Conservation (phyloP, 2,888 invertebrate genomes). For the Synergus itoensis region DNA sequence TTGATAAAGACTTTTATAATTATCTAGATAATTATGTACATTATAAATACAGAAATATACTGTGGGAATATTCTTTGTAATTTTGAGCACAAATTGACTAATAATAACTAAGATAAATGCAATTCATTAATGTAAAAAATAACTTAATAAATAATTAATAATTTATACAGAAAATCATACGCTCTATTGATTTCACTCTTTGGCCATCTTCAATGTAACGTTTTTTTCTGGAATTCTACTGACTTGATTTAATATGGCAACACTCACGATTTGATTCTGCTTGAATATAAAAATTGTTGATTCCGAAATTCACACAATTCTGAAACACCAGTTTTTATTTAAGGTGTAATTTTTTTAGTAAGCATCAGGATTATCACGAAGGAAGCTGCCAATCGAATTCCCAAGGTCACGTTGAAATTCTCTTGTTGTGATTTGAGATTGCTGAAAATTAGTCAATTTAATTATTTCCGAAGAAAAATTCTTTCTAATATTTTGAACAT, state of each 20-base stretch:
- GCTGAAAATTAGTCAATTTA: conserved; percentile 63
- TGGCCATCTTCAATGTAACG: conserved; percentile 45
- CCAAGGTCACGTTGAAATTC: conserved; percentile 71
- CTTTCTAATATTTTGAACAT: background rate
- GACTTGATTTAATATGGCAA: conserved; percentile 46
- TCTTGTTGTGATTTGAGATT: conserved; percentile 67
- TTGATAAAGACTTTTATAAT: background rate
- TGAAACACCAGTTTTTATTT: background rate
- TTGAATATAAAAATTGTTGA: conserved; percentile 14
- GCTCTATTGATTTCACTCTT: conserved; percentile 46
- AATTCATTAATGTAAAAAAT: conserved; percentile 2
- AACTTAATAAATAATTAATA: conserved; percentile 37
- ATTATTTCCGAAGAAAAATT: background rate
- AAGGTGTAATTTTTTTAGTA: conserved; percentile 57
- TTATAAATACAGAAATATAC: background rate
- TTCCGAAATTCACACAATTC: background rate
- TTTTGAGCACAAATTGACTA: background rate
- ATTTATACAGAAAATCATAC: conserved; percentile 13
- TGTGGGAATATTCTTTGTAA: background rate
- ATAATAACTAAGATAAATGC: background rate
- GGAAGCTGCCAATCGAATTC: conserved; percentile 68
- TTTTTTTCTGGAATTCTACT: conserved; percentile 22
- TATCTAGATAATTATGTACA: conserved; percentile 9
- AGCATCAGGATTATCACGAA: conserved; percentile 72
- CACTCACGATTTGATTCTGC: conserved; percentile 41